Percentiles rank a stretch among this genome's conserved stretches.
Evolutionary conservation across 1,140 invertebrate species (phyloP).

Genomic region (Manduca sexta): DNA sequence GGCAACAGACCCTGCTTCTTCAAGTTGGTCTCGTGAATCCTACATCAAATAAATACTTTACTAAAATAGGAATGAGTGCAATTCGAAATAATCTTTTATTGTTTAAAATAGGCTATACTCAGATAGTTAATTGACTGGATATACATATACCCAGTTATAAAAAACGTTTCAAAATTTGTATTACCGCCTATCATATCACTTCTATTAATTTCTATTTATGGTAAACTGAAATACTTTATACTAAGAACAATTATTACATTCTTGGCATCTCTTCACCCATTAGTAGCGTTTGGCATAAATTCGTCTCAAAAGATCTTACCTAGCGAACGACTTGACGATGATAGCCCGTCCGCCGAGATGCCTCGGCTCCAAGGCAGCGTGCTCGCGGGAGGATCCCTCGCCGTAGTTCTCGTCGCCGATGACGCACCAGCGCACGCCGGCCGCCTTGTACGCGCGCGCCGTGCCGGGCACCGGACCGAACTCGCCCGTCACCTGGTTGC

Average conservation of each 20-base stretch:
- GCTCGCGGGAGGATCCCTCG: slow-evolving; percentile 93
- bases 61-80: no score
- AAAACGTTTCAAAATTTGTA: no score
- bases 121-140: no score
- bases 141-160: no score
- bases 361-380: slow-evolving; percentile 97
- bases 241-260: no score
- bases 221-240: no score
- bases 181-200: no score
- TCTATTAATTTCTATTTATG: no score
- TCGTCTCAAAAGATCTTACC: slow-evolving; percentile 38
- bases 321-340: slow-evolving; percentile 99
- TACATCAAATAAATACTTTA: slow-evolving; percentile 8
- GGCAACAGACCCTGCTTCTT: slow-evolving; percentile 99
- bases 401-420: slow-evolving; percentile 99
- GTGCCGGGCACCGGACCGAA: slow-evolving; percentile 95
- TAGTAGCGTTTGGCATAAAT: no score
- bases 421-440: slow-evolving; percentile 91
- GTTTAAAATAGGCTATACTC: no score
- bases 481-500: slow-evolving; percentile 91
- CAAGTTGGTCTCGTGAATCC: slow-evolving; percentile 99
- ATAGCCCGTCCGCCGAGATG: slow-evolving; percentile 95
- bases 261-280: no score
- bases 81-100: no score
- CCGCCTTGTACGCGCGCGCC: slow-evolving; percentile 95